Percentiles rank a stretch among this genome's conserved stretches.
phyloP scores from a whole-genome alignment of 2,113 vertebrate genomes.

The Bucco capensis region DNA sequence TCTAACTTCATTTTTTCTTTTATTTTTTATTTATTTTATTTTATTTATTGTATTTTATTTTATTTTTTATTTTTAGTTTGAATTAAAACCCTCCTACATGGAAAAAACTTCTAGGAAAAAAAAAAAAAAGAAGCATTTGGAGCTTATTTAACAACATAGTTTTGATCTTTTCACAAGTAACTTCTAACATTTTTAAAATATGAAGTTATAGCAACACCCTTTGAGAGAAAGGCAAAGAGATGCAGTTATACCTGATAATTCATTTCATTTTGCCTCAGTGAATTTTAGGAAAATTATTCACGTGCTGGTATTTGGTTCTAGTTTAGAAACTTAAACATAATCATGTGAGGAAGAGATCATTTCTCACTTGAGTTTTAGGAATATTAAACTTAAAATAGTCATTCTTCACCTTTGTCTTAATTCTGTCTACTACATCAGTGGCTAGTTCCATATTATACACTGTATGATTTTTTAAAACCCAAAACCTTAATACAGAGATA shows the following conservation, averaged over 20 bases:
- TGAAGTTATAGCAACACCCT: neutral
- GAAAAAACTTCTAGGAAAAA: neutral
- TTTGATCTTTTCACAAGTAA: neutral
- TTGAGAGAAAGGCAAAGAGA: neutral
- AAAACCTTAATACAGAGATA: neutral
- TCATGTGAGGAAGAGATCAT: neutral
- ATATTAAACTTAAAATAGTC: neutral
- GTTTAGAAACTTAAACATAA: neutral
- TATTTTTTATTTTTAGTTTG: too few relatives aligned
- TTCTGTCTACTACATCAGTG: neutral
- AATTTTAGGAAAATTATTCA: neutral
- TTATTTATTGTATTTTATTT: too few relatives aligned
- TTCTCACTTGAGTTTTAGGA: neutral
- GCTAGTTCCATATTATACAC: neutral
- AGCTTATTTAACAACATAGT: neutral
- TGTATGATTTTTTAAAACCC: neutral
- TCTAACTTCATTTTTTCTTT: too few relatives aligned
- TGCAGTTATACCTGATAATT: neutral
- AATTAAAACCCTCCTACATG: neutral
- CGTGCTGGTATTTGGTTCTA: neutral
- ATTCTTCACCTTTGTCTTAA: neutral
- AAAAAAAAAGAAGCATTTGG: neutral
- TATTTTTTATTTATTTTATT: too few relatives aligned
- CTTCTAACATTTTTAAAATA: neutral
- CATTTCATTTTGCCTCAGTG: neutral